A percentile compares a stretch with the other conserved stretches of the same genome.
phyloP scores from a whole-genome alignment of 1,140 invertebrate genomes.

The Heliothis subflexa region DNA sequence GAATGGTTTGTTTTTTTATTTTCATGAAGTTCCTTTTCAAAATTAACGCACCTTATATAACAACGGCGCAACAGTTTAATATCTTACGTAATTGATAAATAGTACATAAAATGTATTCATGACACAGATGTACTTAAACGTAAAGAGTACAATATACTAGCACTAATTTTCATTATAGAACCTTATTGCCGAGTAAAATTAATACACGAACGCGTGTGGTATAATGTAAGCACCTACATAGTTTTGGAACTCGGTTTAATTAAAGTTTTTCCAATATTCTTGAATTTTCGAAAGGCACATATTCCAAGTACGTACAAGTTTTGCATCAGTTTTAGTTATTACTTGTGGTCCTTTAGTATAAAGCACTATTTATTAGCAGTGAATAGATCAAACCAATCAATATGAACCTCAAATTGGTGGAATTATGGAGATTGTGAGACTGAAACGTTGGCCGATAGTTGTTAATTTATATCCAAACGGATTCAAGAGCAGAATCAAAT shows the following conservation, averaged over 20 bases:
- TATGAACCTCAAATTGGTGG: no score
- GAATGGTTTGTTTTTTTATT: no score
- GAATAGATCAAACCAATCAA: no score
- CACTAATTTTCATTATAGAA: conserved; percentile 11
- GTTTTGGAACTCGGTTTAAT: conserved; percentile 11
- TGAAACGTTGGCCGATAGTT: no score
- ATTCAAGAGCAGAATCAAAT: no score
- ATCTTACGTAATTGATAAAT: conserved; percentile 5
- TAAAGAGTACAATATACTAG: background rate
- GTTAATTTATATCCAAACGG: no score
- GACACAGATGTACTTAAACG: background rate
- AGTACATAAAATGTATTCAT: conserved; percentile 26
- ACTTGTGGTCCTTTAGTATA: no score
- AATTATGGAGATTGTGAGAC: no score
- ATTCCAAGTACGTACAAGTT: no score
- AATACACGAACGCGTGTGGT: conserved; percentile 27
- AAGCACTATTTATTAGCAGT: no score
- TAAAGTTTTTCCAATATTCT: background rate
- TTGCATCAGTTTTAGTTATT: no score
- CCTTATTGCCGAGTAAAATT: conserved; percentile 9
- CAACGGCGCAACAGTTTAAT: background rate
- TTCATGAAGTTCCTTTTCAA: background rate
- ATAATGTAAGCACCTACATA: background rate
- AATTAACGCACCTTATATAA: background rate
- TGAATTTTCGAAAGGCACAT: no score